phyloP scores from a whole-genome alignment of 2,113 vertebrate species.

The Gnathonemus echidnorhynchus region DNA sequence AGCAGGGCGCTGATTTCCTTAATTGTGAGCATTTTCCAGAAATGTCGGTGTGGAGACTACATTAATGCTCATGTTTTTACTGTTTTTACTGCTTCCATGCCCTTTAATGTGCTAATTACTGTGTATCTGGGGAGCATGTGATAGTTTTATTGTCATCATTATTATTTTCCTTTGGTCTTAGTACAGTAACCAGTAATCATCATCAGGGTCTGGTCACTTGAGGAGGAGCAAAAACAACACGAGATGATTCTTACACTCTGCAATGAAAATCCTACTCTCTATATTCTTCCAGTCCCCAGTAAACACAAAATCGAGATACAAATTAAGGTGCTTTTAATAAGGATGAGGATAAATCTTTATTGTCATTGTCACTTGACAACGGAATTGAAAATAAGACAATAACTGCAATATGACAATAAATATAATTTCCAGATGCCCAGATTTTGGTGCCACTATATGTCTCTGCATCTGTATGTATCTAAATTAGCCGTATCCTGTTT shows the following conservation, averaged over 20 bases:
- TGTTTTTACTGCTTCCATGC: neutral
- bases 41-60: neutral
- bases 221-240: neutral
- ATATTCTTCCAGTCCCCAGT: neutral
- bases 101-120: neutral
- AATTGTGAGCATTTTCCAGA: neutral
- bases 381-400: neutral
- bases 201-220: neutral
- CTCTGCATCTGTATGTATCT: neutral
- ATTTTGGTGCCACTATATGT: neutral
- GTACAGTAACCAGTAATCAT: neutral
- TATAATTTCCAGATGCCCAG: neutral
- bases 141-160: neutral
- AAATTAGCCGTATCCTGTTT: neutral
- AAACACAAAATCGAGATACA: neutral
- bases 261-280: neutral
- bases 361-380: no score
- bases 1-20: neutral
- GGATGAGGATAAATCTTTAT: no score
- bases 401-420: neutral
- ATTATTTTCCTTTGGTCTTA: neutral
- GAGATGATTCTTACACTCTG: neutral
- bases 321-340: neutral
- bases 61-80: neutral
- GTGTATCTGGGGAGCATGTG: neutral